Conservation (phyloP, 1,140 invertebrate species). For the Ceratitis capitata region DNA sequence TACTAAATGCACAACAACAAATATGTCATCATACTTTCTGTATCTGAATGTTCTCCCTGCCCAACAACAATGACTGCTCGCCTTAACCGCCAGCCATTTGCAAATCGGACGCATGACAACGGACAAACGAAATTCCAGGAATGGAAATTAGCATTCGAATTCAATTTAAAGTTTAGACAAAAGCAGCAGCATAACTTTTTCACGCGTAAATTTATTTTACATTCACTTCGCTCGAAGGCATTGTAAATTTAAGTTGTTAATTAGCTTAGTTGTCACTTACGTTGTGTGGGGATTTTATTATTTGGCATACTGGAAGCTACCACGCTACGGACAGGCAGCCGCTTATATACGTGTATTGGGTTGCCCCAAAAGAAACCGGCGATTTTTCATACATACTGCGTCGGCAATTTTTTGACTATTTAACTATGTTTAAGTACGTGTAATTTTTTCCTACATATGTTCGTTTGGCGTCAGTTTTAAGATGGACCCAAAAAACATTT, state of each 20-base stretch:
- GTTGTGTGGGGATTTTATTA: no score
- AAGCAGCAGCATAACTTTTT: not conserved
- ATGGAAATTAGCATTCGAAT: conserved; percentile 25
- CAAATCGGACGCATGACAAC: not conserved
- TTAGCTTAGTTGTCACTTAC: not conserved
- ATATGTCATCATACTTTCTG: not conserved
- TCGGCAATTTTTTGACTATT: no score
- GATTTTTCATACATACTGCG: no score
- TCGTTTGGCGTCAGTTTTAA: no score
- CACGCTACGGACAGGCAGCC: no score
- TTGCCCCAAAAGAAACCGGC: no score
- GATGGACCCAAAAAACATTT: not conserved
- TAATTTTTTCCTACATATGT: no score
- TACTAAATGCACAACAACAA: not conserved
- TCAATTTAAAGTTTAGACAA: conserved; percentile 1
- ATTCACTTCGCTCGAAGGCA: not conserved
- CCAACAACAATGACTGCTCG: no score
- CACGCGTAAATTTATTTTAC: not conserved
- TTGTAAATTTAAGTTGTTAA: not conserved
- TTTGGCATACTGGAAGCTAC: no score
- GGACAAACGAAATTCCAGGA: not conserved
- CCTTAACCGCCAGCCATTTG: not conserved
- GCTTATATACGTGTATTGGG: no score
- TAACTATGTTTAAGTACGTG: no score
- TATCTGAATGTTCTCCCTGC: no score